Evolutionary conservation across 2,113 vertebrate genomes (phyloP).

Genomic region (Phodopus roborovskii): DNA sequence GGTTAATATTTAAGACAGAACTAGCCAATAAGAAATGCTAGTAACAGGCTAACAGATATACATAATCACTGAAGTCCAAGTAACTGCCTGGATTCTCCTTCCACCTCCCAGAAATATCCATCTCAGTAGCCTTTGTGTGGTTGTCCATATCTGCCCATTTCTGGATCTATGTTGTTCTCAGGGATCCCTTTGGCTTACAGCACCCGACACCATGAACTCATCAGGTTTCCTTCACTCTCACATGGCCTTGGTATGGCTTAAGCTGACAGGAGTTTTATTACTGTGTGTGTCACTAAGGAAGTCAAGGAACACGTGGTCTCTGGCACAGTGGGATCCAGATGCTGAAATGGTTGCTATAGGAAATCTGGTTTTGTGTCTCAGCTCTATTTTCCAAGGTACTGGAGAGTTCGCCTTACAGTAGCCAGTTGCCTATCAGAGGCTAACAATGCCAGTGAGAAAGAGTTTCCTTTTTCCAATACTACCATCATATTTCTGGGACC

Average conservation of each 20-base stretch:
- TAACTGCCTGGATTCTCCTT: not conserved
- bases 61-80: no score
- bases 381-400: not conserved
- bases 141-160: not conserved
- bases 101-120: not conserved
- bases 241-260: not conserved
- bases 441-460: not conserved
- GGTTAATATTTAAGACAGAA: no score
- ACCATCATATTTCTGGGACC: not conserved
- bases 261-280: not conserved
- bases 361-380: not conserved
- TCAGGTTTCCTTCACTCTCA: not conserved
- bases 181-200: not conserved
- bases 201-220: not conserved
- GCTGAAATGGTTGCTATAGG: not conserved
- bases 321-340: not conserved
- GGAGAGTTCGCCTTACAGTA: not conserved
- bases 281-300: not conserved
- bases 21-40: no score
- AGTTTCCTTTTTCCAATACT: not conserved
- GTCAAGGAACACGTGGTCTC: not conserved
- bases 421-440: not conserved
- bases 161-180: not conserved
- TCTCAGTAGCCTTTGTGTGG: not conserved
- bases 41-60: no score